A percentile compares a stretch with the other conserved stretches of the same genome.
phyloP scores from a whole-genome alignment of 1,140 invertebrate species.

The Apocrypta bakeri region DNA sequence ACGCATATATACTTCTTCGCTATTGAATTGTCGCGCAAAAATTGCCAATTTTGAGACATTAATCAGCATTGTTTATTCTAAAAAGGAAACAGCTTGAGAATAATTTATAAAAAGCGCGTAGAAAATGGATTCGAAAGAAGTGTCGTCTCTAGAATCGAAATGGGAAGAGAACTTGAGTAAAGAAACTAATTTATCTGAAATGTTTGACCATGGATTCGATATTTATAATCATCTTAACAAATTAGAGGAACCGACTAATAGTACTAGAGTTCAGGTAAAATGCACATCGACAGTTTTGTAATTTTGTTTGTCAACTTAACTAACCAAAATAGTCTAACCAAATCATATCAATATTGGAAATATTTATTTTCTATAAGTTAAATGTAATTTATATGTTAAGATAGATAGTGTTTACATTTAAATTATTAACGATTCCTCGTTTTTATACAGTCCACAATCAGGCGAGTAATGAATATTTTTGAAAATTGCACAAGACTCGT shows the following conservation, averaged over 20 bases:
- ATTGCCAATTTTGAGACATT: background rate
- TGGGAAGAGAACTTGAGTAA: conserved; percentile 31
- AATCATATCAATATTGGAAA: too few relatives aligned
- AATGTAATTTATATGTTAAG: too few relatives aligned
- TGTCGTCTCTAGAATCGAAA: background rate
- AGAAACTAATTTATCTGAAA: conserved; percentile 69
- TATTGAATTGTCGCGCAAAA: background rate
- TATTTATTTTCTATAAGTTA: too few relatives aligned
- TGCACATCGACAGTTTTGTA: background rate
- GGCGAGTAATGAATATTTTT: conserved; percentile 81
- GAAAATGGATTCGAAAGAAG: conserved; percentile 7
- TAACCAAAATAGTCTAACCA: too few relatives aligned
- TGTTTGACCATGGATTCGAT: conserved; percentile 79
- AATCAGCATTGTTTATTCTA: too few relatives aligned
- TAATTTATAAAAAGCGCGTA: background rate
- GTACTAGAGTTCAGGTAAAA: conserved; percentile 77
- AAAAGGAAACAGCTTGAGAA: background rate
- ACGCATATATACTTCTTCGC: background rate
- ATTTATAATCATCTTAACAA: conserved; percentile 76
- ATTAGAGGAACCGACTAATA: conserved; percentile 77
- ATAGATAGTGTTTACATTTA: too few relatives aligned
- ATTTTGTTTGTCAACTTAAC: background rate
- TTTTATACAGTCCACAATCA: conserved; percentile 78
- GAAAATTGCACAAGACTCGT: conserved; percentile 87
- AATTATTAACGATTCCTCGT: conserved; percentile 41